phyloP scores from a whole-genome alignment of 2,888 invertebrate species.

The Oligia latruncula region DNA sequence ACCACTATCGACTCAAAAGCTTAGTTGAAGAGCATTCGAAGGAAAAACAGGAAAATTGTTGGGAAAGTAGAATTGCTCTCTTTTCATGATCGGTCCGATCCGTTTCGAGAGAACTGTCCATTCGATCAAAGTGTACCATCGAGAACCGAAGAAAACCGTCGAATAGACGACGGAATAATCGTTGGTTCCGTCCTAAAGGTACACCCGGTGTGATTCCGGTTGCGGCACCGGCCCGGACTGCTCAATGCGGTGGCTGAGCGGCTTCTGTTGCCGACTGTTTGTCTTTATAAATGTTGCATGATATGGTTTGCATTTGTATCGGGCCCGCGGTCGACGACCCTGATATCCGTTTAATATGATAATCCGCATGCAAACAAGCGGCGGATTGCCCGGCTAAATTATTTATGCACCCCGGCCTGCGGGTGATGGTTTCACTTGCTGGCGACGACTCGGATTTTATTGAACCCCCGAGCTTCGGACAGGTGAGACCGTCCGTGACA shows the following conservation, averaged over 20 bases:
- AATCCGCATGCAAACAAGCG: conserved; percentile 89
- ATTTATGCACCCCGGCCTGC: conserved; percentile 88
- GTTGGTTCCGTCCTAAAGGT: conserved; percentile 37
- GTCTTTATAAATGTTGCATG: conserved; percentile 86
- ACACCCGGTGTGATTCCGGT: conserved; percentile 35
- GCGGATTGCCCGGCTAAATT: conserved; percentile 88
- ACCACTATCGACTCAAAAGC: conserved; percentile 22
- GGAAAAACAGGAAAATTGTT: conserved; percentile 43
- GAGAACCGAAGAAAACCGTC: conserved; percentile 27
- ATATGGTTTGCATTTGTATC: conserved; percentile 88
- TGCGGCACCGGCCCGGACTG: conserved; percentile 30
- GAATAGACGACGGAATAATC: conserved; percentile 20
- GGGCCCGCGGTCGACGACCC: conserved; percentile 79
- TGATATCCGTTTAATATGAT: conserved; percentile 90
- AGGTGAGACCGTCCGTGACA: conserved; percentile 74
- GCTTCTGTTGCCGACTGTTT: conserved; percentile 73
- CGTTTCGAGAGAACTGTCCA: conserved; percentile 35
- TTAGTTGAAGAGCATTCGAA: conserved; percentile 26
- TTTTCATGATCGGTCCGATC: conserved; percentile 37
- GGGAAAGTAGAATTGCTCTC: conserved; percentile 38
- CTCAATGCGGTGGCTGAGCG: conserved; percentile 52
- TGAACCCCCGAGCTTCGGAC: conserved; percentile 78
- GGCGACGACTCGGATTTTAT: conserved; percentile 82
- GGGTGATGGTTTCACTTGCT: conserved; percentile 85
- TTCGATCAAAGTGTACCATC: conserved; percentile 48